Base-by-base conservation (phyloP, 2,113 vertebrate genomes). In the Petaurus breviceps region DNA sequence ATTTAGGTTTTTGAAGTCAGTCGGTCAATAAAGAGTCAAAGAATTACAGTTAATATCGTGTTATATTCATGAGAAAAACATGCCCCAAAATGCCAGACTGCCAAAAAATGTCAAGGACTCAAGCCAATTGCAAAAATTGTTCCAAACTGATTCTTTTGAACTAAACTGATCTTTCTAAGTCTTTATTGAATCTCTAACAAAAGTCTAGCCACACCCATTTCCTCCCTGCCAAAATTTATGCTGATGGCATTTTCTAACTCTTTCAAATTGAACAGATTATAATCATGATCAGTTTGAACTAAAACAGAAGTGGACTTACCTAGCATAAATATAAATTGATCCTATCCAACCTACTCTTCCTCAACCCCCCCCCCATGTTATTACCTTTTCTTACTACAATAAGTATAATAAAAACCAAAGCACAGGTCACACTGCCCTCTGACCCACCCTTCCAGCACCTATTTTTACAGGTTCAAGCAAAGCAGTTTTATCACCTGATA, bases 91-190 rank as follows among this genome's bases (percentile, higher is more conserved):
- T 47, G 90, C 47, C 93, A 54, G 92, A 91, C 0, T 57, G 93
- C 94, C 95, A 96, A 93, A 95, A 96, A 93, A 50, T 26, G 47
- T 53, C 37, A 90, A 96, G 93, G 94, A 93, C 47, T 50, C 51
- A 68, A 92, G 95, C 95, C 97, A 97, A 89, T 96, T 23, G 57
- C 89, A 94, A 68, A 97, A 97, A 94, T 61, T 51, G 89, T 68
- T 96, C 92, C 94, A 97, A 95, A 96, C 90, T 51, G 25, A 94
- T 95, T 91, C 26, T 93, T 96, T 91, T 95, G 95, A 94, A 96
- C 93, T 55, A 94, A 90, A 97, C 92, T 95, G 90, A 95, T 22
- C 89, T 93, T 95, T 55, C 24, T 54, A 94, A 95, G 22, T 95
- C 47, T 91, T 49, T 94, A 68, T 96, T 92, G 91, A 61, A 92